Evolutionary conservation across 2,888 invertebrate genomes (phyloP), one percentile per base, ranked within the genome.

Genomic region (Agrotis ipsilon): DNA sequence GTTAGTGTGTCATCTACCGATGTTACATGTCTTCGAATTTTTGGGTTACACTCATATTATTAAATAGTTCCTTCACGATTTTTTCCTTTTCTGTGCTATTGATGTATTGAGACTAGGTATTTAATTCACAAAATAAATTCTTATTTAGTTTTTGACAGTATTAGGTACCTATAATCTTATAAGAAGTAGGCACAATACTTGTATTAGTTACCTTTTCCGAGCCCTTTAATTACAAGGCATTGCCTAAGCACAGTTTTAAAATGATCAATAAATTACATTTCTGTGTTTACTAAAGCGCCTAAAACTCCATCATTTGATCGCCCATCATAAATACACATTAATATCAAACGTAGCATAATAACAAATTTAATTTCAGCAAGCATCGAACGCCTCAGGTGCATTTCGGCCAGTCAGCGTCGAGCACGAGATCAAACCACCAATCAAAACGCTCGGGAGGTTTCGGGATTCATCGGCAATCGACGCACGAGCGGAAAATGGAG

Each of bases 301-400:
- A 84, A 81, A 78, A 79, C 73, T 71, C 80, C 76, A 79, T 81
- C 83, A 84, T 88, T 86, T 73, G 63, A 86, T 85, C 80, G 66
- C 58, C 67, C 74, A 80, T 80, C 85, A 79, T 85, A 85, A 88
- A 85, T 83, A 82, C 57, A 55, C 63, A 74, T 72, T 85, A 86
- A 83, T 82, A 83, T 75, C 73, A 61, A 69, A 21, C 49, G 49
- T 62, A 61, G 60, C 62, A 68, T 78, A 84, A 85, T 84, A 81
- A 80, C 54, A 48, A 81, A 86, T 82, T 86, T 81, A 84, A 84
- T 86, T 85, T 83, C 70, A 66, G 67, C 9, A 21, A 48, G 58
- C 72, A 72, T 72, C 78, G 49, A 49, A 80, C 84, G 86, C 86
- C 78, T 78, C 78, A 68, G 72, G 72, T 66, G 65, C 9, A 61